These are phyloP conservation scores for Troides aeacus DNA, from an alignment of 2,888 invertebrate genomes.

Conservation along the genomic window DNA sequence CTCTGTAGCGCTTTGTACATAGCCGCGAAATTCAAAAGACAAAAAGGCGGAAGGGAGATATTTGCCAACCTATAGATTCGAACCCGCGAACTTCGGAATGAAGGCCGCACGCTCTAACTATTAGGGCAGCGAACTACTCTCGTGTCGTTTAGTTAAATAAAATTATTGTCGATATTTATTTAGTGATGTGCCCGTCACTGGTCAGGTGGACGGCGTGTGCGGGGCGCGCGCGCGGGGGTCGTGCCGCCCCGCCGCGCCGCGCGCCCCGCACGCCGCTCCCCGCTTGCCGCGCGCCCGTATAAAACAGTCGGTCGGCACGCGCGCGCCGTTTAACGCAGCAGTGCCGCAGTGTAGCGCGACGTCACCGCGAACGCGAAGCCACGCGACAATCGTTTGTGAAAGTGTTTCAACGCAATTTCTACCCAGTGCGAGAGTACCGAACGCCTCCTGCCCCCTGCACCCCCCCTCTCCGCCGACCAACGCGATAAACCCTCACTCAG, in stretches of 20 bases:
- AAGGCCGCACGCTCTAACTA: too few species aligned
- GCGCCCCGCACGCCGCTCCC: slow-evolving; percentile 27
- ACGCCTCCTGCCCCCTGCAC: slow-evolving; percentile 30
- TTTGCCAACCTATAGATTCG: too few species aligned
- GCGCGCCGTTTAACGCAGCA: slow-evolving; percentile 72
- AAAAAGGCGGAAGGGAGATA: too few species aligned
- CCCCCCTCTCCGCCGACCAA: slow-evolving; percentile 39
- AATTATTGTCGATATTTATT: slow-evolving; percentile 24
- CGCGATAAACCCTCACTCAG: slow-evolving; percentile 43
- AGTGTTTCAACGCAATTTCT: slow-evolving; percentile 71
- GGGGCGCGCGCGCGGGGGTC: slow-evolving; percentile 38
- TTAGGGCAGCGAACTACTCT: too few species aligned
- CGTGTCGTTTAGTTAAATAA: neutral
- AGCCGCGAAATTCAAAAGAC: too few species aligned
- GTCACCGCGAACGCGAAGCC: slow-evolving; percentile 49
- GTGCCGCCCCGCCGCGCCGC: slow-evolving; percentile 7
- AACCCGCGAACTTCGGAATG: too few species aligned
- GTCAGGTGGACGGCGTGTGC: slow-evolving; percentile 54
- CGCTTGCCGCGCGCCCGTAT: slow-evolving; percentile 48
- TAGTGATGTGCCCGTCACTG: slow-evolving; percentile 48
- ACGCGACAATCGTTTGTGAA: slow-evolving; percentile 74
- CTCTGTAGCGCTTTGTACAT: too few species aligned
- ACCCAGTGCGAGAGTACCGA: slow-evolving; percentile 62
- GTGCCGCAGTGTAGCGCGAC: slow-evolving; percentile 61
- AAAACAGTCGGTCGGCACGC: slow-evolving; percentile 60